Base-by-base conservation (phyloP, 2,888 invertebrate genomes). In the Pyrrhosoma nymphula region DNA sequence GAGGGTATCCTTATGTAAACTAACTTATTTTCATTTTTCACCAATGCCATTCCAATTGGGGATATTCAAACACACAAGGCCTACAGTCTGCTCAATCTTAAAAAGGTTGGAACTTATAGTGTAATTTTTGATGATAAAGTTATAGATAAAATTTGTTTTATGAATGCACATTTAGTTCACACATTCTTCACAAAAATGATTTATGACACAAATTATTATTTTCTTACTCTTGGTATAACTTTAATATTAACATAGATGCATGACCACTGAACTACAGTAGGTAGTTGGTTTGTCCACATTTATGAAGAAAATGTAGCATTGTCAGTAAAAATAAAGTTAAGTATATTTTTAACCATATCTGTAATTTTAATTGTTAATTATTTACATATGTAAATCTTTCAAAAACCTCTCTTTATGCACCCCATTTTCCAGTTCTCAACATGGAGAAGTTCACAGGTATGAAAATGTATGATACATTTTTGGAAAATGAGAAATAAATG, bases 71-170 rank as follows among this genome's bases (percentile, higher is more conserved):
- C 95, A 95, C 82, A 95, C 95, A 97, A 97, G 97, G 97, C 97
- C 96, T 97, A 97, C 97, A 97, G 97, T 96, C 96, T 97, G 96
- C 96, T 97, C 96, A 97, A 97, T 96, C 96, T 97, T 96, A 97
- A 97, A 97, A 97, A 97, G 97, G 97, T 97, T 96, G 96, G 96
- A 96, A 95, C 95, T 95, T 89, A 93, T 93, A 95, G 95, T 95
- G 56, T 95, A 55, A 95, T 90, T 90, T 90, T 82, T 93, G 89
- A 89, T 56, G 63, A 93, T 93, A 93, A 93, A 75, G 69, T 93
- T 63, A 69, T 95, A 95, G 95, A 60, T 63, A 63, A 69, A 90
- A 88, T 69, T 95, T 88, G 56, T 95, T 95, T 93, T 93, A 93
- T 47, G 93, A 93, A 93, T 93, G 93, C 93, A 93, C 93, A 93